These are phyloP conservation scores for Xerus inauris DNA, from an alignment of 2,113 vertebrate genomes.

Conservation along the genomic window DNA sequence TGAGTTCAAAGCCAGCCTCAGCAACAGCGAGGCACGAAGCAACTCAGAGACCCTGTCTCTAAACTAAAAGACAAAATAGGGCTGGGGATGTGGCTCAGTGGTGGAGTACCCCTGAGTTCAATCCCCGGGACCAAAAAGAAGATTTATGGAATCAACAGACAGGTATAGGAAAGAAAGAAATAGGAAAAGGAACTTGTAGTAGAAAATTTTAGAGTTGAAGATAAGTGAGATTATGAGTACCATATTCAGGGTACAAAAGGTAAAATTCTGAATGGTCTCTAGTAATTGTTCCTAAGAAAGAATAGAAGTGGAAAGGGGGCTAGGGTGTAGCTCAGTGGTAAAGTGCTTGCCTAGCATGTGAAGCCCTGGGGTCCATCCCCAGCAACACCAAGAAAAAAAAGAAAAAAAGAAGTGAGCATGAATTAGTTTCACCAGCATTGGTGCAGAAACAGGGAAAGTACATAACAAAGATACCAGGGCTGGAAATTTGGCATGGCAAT, in stretches of 20 bases:
- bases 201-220: background rate
- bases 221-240: background rate
- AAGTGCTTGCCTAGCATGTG: background rate
- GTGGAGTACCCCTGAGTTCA: too few species aligned
- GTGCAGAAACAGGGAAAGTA: background rate
- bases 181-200: background rate
- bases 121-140: too few species aligned
- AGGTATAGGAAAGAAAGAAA: conserved; percentile 25
- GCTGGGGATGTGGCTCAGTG: too few species aligned
- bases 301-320: background rate
- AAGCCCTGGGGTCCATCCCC: background rate
- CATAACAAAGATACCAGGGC: background rate
- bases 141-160: background rate
- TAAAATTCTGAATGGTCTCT: background rate
- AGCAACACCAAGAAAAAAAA: background rate
- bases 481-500: background rate
- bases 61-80: too few species aligned
- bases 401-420: background rate
- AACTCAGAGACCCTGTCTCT: too few species aligned
- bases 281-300: background rate
- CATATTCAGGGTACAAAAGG: background rate
- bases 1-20: too few species aligned
- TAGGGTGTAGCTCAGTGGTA: too few species aligned
- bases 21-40: too few species aligned
- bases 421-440: background rate